Percentiles rank a stretch among this genome's conserved stretches.
Evolutionary conservation across 2,888 invertebrate species (phyloP).

Genomic region (Ormyrus pomaceus): DNA sequence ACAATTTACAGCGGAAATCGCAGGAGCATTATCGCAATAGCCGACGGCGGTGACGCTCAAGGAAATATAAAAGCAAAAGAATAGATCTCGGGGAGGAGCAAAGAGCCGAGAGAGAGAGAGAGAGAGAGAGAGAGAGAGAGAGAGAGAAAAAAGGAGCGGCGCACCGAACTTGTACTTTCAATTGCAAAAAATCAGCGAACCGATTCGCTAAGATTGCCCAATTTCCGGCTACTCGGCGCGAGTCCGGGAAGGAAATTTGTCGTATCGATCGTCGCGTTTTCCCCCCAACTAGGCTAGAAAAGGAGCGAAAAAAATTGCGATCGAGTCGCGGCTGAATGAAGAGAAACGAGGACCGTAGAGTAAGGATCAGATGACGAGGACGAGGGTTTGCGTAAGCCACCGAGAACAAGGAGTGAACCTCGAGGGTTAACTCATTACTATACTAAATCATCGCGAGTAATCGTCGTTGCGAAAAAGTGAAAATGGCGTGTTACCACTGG

Average conservation of each 20-base stretch:
- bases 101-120: constrained; percentile 33
- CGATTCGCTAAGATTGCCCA: constrained; percentile 61
- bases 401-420: background rate
- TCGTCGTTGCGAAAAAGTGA: too few species aligned
- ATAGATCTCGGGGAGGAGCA: constrained; percentile 40
- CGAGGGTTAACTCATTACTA: constrained; percentile 6
- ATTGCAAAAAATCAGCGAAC: constrained; percentile 44
- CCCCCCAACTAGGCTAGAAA: background rate
- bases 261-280: constrained; percentile 34
- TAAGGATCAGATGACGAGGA: constrained; percentile 46
- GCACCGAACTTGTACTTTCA: constrained; percentile 43
- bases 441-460: constrained; percentile 11
- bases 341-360: constrained; percentile 9
- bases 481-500: too few species aligned
- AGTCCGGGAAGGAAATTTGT: constrained; percentile 56
- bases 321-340: background rate
- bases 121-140: constrained; percentile 21
- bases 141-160: background rate
- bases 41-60: background rate
- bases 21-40: constrained; percentile 46
- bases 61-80: constrained; percentile 11
- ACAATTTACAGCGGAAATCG: constrained; percentile 35
- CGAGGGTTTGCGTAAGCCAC: background rate
- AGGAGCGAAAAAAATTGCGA: constrained; percentile 27
- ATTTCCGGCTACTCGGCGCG: constrained; percentile 60